Evolutionary conservation across 1,140 invertebrate species (phyloP).

Genomic region (Sitobion miscanthi): DNA sequence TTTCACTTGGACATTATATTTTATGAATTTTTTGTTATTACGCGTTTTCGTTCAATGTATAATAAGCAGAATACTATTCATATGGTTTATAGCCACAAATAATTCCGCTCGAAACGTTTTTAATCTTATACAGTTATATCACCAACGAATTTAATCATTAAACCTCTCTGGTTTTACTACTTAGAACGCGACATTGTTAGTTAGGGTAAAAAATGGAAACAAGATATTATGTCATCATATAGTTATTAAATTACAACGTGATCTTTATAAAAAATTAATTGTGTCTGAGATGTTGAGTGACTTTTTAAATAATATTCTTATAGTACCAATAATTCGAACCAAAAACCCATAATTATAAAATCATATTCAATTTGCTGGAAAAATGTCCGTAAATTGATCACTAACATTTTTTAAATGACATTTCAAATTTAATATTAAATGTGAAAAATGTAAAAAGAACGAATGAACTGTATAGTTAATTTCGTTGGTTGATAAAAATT

Average conservation of each 20-base stretch:
- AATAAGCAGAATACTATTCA: background rate
- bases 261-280: background rate
- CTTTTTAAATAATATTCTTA: background rate
- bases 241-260: background rate
- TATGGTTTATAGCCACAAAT: background rate
- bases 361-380: too few species aligned
- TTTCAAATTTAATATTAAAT: background rate
- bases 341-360: background rate
- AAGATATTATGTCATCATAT: background rate
- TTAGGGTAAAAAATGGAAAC: background rate
- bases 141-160: background rate
- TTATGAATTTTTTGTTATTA: too few species aligned
- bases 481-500: background rate
- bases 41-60: background rate
- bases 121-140: background rate
- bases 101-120: background rate
- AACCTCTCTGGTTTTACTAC: background rate
- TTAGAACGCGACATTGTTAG: background rate
- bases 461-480: background rate
- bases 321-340: background rate
- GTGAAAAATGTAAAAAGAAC: background rate
- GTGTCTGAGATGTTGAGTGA: background rate
- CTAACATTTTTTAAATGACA: background rate
- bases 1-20: too few species aligned
- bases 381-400: too few species aligned